Base-by-base conservation (phyloP, 2,113 vertebrate genomes). In the Platysteira castanea region DNA sequence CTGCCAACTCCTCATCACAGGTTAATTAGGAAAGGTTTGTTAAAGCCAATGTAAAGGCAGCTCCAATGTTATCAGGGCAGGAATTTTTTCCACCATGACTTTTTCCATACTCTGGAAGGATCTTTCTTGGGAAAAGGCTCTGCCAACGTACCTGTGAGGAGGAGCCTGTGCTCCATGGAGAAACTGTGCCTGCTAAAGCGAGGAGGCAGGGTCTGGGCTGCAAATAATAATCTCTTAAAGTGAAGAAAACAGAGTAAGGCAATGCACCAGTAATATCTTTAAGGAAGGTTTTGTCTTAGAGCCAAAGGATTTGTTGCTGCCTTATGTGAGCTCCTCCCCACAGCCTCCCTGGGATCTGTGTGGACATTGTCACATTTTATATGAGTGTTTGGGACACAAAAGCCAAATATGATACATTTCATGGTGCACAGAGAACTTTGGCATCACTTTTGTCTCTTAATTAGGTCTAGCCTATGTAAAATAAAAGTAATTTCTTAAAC, bases 161-260 rank as follows among this genome's bases (percentile, higher is more conserved):
- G 6, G 11, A 67, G 6, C 18, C 54, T 2, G 0, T 21, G 41
- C 42, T 50, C 28, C 42, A 8, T 2, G 28, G 28, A 59, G 15
- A 46, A 71, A 67, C 0, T 11, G 7, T 2, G 6, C 5, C 37
- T 20, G 18, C 23, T 22, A n/a, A 20, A 82, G 41, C 0, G 0
- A 63, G 22, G 3, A 67, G 26, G 7, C n/a, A 20, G 6, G 7
- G 20, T 31, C n/a, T 83, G 53, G 22, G 20, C 17, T 44, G 37
- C 30, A 77, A 74, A 57, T 33, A 76, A 49, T 19, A 14, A 30
- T 10, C 13, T 71, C 44, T 37, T 31, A 8, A 67, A 79, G 35
- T 11, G 11, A 64, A 68, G 37, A 74, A 74, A 64, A 13, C 0
- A 13, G 11, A 27, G 9, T 31, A 83, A 57, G 46, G 16, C 37